Evolutionary conservation across 2,797 vertebrate genomes (phyloP).

Genomic region (Onychomys leucogaster): DNA sequence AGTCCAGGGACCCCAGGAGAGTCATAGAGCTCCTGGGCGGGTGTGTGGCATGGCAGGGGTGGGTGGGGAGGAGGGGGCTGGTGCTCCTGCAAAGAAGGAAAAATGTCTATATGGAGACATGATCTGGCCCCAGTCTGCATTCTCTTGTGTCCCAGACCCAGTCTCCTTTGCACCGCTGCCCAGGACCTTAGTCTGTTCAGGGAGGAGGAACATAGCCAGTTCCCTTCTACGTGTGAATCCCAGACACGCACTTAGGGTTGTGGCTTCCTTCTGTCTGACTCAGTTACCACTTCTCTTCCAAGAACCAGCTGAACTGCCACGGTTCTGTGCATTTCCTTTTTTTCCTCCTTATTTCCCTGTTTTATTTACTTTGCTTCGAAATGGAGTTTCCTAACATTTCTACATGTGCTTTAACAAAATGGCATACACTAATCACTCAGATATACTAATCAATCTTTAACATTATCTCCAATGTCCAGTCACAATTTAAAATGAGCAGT

Average conservation of each 20-base stretch:
- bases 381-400: neutral
- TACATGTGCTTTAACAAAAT: neutral
- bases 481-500: neutral
- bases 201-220: neutral
- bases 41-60: no score
- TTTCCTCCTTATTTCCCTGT: no score
- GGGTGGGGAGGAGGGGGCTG: neutral
- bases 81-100: neutral
- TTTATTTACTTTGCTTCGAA: neutral
- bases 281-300: constrained; percentile 20
- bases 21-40: neutral
- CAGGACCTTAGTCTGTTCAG: neutral
- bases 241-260: no score
- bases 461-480: neutral
- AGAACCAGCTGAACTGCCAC: neutral
- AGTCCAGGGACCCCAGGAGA: neutral
- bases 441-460: no score
- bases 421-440: neutral
- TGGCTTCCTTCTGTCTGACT: neutral
- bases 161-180: neutral
- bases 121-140: neutral
- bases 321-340: neutral
- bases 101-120: neutral
- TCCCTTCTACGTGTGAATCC: neutral
- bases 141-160: rapidly evolving